Evolutionary conservation across 2,888 invertebrate genomes (phyloP), one percentile per base, ranked within the genome.

Genomic region (Melipona beecheii): DNA sequence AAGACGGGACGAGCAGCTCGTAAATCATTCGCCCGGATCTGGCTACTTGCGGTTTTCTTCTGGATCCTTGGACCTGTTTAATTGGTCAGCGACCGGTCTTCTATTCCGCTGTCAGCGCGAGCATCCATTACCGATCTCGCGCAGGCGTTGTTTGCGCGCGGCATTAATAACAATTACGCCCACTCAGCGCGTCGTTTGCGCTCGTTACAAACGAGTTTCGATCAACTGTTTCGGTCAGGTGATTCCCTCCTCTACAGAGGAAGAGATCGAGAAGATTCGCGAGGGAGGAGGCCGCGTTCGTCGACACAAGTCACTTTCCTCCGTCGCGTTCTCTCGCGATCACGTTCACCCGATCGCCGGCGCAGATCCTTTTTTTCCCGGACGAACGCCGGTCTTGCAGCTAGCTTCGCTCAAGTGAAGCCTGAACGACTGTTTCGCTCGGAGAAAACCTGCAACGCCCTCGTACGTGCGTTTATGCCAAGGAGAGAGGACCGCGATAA

Each of bases 401-500:
- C 54, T n/a, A 75, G 75, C 62, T 43, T 43, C 43, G 66, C 78
- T 64, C 75, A 9, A 43, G 79, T 50, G n/a, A 77, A 70, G 73
- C 64, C 75, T 69, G 80, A 75, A 66, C 77, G 62, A 65, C 84
- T 77, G 70, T 79, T 85, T 85, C 87, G 82, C 88, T 87, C 88
- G 85, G 43, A 84, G 83, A 83, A 85, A 89, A 89, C 84, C 77
- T 78, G 87, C 82, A 87, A 86, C 81, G 89, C 86, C 81, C 81
- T 87, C 83, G 84, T 89, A 90, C 91, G 90, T 86, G 88, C 89
- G 86, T 83, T 85, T 90, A 89, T 90, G 87, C 90, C 91, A 90
- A 91, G 90, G 90, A 91, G 89, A 90, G 90, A 90, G 90, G 91
- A 90, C 89, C 87, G 79, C 89, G 90, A 93, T 91, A 92, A 92